Base-by-base conservation (phyloP, 1,140 invertebrate species). In the Asbolus verrucosus region DNA sequence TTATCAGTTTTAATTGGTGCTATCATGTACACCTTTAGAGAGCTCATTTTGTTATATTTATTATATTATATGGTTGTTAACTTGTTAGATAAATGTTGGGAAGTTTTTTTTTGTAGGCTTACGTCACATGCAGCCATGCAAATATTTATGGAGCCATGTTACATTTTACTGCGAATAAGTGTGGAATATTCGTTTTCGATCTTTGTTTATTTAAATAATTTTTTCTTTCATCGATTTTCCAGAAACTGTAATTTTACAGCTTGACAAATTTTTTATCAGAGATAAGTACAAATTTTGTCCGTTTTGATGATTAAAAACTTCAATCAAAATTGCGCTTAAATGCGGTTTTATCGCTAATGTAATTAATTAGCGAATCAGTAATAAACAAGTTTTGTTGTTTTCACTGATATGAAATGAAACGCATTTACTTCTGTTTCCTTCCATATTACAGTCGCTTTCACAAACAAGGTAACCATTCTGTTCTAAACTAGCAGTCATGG, bases 51-150 rank as follows among this genome's bases (percentile, higher is more conserved):
- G 41, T 65, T 65, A 46, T 46, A 9, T 11, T 46, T 33, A 36
- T 6, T 61, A 3, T 5, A 33, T 9, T 31, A 4, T n/a, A 27
- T 8, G 33, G n/a, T 36, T n/a, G 15, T n/a, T 16, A 39, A 27
- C 11, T 59, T 62, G 14, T 38, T 62, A 21, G 9, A 16, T 8
- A 36, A 62, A 36, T n/a, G 36, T 14, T 27, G 46, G 21, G n/a
- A 27, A n/a, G n/a, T n/a, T n/a, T 31, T 54, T 54, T 54, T 54
- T 24, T 21, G 19, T 54, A 8, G 21, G 19, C 2, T 54, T 19
- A 54, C 46, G 46, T 54, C 46, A 54, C 46, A n/a, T 54, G 46
- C 46, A 54, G 21, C 46, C 46, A 54, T 54, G 46, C 46, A 54
- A 54, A 54, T 54, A 54, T 54, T 54, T 54, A 54, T 54, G 19